Conservation (phyloP, 2,113 vertebrate genomes). For the Thamnaconus septentrionalis region DNA sequence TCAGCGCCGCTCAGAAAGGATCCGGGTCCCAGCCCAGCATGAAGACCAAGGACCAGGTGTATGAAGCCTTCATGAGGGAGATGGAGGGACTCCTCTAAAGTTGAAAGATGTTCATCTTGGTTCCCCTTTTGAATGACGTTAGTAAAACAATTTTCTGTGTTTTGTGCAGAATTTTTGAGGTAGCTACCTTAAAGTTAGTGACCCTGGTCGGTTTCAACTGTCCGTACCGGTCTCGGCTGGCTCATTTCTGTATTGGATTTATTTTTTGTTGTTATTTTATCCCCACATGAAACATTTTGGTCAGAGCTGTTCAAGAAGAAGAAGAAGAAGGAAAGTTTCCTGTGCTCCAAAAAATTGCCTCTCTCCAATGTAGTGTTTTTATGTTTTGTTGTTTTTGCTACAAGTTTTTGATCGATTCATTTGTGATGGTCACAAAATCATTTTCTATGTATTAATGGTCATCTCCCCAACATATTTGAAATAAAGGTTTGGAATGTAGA, state of each 20-base stretch:
- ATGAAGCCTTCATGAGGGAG: conserved; percentile 99
- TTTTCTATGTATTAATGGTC: conserved; percentile 41
- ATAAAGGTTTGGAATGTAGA: conserved; percentile 21
- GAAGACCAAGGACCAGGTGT: conserved; percentile 98
- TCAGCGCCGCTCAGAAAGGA: conserved; percentile 72
- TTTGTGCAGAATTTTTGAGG: conserved; percentile 24
- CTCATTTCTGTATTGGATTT: conserved; percentile 10
- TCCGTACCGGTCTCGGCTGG: conserved; percentile 4
- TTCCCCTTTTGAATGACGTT: too few relatives aligned
- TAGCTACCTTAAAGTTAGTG: conserved; percentile 17
- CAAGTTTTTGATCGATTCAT: conserved; percentile 9
- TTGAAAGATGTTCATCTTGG: neutral
- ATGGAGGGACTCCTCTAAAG: conserved; percentile 93
- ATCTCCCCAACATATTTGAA: conserved; percentile 11
- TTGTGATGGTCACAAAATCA: conserved; percentile 14
- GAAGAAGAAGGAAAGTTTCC: conserved; percentile 22
- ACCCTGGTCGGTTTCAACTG: neutral
- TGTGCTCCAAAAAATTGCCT: conserved; percentile 5
- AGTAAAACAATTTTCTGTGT: conserved; percentile 3
- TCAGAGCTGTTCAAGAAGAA: neutral
- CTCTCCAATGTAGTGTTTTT: conserved; percentile 1
- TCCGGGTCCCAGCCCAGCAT: conserved; percentile 82
- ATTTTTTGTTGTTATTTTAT: conserved; percentile 6
- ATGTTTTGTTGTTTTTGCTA: conserved; percentile 13
- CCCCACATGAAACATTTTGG: conserved; percentile 6